Evolutionary conservation across 2,113 vertebrate species (phyloP), one percentile per base, ranked within the genome.

Genomic region (Hemiprocne comata): DNA sequence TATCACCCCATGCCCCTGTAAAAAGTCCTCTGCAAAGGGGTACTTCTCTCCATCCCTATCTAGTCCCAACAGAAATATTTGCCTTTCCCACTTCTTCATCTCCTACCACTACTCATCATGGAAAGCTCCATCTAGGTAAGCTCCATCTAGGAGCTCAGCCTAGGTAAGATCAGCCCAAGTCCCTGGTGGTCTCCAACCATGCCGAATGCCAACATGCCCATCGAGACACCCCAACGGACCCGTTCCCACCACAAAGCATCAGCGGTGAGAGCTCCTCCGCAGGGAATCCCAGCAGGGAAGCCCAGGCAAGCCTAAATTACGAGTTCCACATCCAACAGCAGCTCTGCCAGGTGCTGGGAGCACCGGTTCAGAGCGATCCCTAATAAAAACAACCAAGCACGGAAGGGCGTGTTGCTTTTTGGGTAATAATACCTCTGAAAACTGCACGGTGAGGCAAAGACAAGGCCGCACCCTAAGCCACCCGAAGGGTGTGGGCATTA

Each of bases 401-500:
- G 74, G 94, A 90, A 89, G 70, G 91, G 93, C 2, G 85, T 77
- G 90, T 82, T 66, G 8, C 82, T 38, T 60, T 70, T 42, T 79
- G 81, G 73, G 94, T 80, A 93, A 95, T 87, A 95, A 94, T 82
- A 95, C 93, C 95, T 94, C 86, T 90, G 31, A 79, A 85, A 94
- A 62, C 92, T 58, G 89, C 94, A 93, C 48, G 72, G 94, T 60
- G 81, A 86, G 94, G 96, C 89, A 93, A 95, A 87, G 95, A 92
- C 61, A 58, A 92, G 11, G 76, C 91, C 96, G 48, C 95, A 24
- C 95, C 89, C 86, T 81, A 73, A 92, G 91, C 64, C 92, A 53
- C 71, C 28, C 55, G 18, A 91, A 74, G 60, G 95, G 95, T 64
- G 95, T 96, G 97, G 93, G 91, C 72, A 96, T 97, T 96, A 85